These are phyloP conservation scores for Cliona cf. orientalis DNA, from an alignment of 37 sponge, comb jelly and placozoan genomes.

Conservation along the genomic window DNA sequence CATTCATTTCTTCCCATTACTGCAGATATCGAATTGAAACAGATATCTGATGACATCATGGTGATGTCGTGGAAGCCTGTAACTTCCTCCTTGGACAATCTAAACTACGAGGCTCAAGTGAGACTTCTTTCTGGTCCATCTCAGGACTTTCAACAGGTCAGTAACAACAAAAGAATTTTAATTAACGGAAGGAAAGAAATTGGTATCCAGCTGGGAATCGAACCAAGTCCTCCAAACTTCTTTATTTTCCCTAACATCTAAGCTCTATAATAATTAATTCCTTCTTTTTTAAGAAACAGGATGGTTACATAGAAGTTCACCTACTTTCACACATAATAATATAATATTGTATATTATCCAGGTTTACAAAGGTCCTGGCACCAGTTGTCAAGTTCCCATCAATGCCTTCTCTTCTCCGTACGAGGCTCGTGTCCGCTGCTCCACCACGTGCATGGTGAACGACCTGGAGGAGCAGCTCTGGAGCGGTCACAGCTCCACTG, in stretches of 20 bases:
- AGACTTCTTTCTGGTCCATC: neutral
- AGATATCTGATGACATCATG: slow-evolving; percentile 1
- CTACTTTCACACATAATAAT: neutral
- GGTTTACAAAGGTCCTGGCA: slow-evolving; percentile 12
- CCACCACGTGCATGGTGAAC: slow-evolving; percentile 23
- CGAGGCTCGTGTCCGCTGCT: slow-evolving; percentile 43
- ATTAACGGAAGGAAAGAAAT: too few species aligned
- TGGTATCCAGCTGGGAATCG: too few species aligned
- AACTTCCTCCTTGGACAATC: neutral
- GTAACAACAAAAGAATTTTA: neutral
- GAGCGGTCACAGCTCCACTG: slow-evolving; percentile 5
- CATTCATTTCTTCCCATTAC: slow-evolving; percentile 15
- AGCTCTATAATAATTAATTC: neutral
- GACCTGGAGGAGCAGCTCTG: slow-evolving; percentile 51
- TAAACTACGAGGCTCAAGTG: slow-evolving; percentile 46
- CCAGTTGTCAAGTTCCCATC: slow-evolving; percentile 5
- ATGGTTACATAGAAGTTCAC: neutral
- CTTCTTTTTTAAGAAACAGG: too few species aligned
- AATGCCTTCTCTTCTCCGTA: neutral
- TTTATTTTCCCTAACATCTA: too few species aligned
- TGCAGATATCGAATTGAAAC: slow-evolving; percentile 76
- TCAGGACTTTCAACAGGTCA: slow-evolving; percentile 55
- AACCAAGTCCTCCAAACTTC: too few species aligned
- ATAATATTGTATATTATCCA: neutral
- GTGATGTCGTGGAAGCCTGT: slow-evolving; percentile 31